A percentile compares a stretch with the other conserved stretches of the same genome.
phyloP scores from a whole-genome alignment of 2,797 vertebrate species.

The Neosalanx taihuensis region DNA sequence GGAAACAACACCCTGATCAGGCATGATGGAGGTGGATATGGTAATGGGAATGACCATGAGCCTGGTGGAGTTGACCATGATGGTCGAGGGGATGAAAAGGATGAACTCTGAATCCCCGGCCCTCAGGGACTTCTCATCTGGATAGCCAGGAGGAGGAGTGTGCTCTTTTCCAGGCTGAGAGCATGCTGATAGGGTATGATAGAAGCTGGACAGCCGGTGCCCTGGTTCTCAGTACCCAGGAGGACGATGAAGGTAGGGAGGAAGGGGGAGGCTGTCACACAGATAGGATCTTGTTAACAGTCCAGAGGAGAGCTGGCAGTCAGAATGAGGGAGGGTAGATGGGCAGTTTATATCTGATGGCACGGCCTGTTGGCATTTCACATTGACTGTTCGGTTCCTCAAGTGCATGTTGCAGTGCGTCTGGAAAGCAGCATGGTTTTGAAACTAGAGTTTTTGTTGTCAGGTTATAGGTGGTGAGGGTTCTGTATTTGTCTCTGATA shows the following conservation, averaged over 20 bases:
- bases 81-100: slow-evolving; percentile 41
- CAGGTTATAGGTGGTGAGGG: neutral
- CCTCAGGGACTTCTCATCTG: slow-evolving; percentile 20
- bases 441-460: neutral
- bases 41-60: slow-evolving; percentile 38
- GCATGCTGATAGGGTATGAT: slow-evolving; percentile 52
- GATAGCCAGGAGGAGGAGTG: slow-evolving; percentile 21
- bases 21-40: slow-evolving; percentile 5
- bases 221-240: slow-evolving; percentile 17
- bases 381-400: neutral
- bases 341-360: slow-evolving; percentile 9
- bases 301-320: slow-evolving; percentile 34
- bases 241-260: neutral
- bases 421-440: neutral
- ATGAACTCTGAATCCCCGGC: slow-evolving; percentile 34
- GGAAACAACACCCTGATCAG: slow-evolving; percentile 8
- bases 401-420: neutral
- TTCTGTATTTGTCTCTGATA: neutral
- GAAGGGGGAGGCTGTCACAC: slow-evolving; percentile 52
- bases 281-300: slow-evolving; percentile 54
- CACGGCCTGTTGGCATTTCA: slow-evolving; percentile 17
- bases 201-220: slow-evolving; percentile 20
- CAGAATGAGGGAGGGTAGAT: slow-evolving; percentile 17
- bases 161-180: slow-evolving; percentile 39
- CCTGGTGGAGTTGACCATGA: slow-evolving; percentile 44